Conservation (phyloP, 1,140 invertebrate species). For the Cyclina sinensis region DNA sequence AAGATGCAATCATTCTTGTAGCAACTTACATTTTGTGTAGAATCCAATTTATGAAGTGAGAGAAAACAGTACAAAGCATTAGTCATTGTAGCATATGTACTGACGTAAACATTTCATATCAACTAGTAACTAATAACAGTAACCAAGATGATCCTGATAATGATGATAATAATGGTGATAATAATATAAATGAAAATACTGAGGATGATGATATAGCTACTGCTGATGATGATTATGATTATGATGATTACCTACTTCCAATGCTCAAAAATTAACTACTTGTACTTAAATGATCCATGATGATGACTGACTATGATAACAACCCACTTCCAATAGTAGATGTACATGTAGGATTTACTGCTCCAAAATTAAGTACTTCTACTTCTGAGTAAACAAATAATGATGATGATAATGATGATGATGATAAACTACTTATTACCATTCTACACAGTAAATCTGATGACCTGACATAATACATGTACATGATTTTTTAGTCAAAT, state of each 20-base stretch:
- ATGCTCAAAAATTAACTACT: too few species aligned
- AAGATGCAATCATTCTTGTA: conserved; percentile 10
- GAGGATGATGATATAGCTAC: not conserved
- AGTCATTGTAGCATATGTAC: not conserved
- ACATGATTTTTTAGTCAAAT: too few species aligned
- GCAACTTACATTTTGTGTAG: conserved; percentile 18
- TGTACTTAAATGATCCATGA: too few species aligned
- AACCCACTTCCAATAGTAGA: too few species aligned
- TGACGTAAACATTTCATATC: not conserved
- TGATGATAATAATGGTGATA: not conserved
- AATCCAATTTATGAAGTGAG: conserved; percentile 9
- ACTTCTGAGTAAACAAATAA: not conserved
- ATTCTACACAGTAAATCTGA: too few species aligned
- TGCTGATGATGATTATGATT: not conserved
- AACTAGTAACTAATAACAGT: not conserved
- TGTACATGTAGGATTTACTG: too few species aligned
- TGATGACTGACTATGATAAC: too few species aligned
- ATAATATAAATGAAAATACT: not conserved
- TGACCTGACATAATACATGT: too few species aligned
- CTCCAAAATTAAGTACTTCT: too few species aligned
- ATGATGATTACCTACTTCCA: too few species aligned
- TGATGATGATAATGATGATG: not conserved
- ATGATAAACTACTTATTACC: too few species aligned
- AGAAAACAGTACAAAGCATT: conserved; percentile 3
- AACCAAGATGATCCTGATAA: not conserved